Conservation (phyloP, 2,113 vertebrate species). For the Leucopternis melanops region DNA sequence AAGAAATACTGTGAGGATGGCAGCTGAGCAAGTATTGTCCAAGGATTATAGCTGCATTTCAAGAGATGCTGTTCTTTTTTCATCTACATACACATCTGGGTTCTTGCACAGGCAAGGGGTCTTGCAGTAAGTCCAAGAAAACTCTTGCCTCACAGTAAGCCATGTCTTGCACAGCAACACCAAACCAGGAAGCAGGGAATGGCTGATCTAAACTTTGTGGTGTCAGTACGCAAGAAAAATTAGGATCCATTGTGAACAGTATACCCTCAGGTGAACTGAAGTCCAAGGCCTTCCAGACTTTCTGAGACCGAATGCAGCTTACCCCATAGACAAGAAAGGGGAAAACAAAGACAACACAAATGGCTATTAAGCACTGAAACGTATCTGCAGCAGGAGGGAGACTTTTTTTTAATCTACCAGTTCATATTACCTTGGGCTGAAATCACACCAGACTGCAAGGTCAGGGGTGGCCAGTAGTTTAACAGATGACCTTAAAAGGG, state of each 20-base stretch:
- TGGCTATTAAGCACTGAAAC: neutral
- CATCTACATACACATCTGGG: neutral
- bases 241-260: neutral
- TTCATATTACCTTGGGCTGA: conserved; percentile 26
- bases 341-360: neutral
- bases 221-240: neutral
- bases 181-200: neutral
- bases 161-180: neutral
- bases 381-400: neutral
- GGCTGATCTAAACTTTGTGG: neutral
- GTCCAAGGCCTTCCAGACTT: neutral
- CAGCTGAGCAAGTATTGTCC: neutral
- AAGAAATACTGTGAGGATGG: neutral
- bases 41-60: neutral
- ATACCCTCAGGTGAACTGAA: neutral
- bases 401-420: neutral
- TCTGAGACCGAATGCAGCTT: neutral
- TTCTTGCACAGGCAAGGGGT: neutral
- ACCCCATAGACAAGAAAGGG: neutral
- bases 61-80: neutral
- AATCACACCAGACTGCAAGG: conserved; percentile 12
- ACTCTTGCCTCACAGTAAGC: neutral
- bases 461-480: neutral
- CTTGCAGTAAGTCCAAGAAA: neutral
- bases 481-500: conserved; percentile 5